Evolutionary conservation across 2,888 invertebrate genomes (phyloP).

Genomic region (Volucella inflata): DNA sequence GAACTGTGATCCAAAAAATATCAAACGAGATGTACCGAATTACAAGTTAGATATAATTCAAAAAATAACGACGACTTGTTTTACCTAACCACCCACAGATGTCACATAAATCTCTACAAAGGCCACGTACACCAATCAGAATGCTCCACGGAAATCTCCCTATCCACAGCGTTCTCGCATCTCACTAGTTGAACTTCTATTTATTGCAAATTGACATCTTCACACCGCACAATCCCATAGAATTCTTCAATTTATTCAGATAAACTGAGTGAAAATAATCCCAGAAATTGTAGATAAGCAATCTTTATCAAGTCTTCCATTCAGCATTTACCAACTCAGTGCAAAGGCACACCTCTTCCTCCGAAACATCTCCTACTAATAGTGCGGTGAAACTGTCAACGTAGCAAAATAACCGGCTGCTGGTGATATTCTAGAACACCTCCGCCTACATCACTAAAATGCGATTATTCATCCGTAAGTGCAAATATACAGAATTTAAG

Average conservation of each 20-base stretch:
- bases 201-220: constrained; percentile 63
- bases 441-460: constrained; percentile 41
- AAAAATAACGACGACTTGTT: neutral
- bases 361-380: neutral
- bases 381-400: constrained; percentile 59
- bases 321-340: neutral
- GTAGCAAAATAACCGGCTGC: constrained; percentile 59
- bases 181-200: constrained; percentile 52
- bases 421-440: constrained; percentile 36
- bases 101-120: constrained; percentile 18
- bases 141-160: constrained; percentile 70
- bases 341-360: constrained; percentile 7
- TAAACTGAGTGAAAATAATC: constrained; percentile 11
- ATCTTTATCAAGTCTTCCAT: constrained; percentile 24
- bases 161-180: constrained; percentile 58
- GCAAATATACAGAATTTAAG: neutral
- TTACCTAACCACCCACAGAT: constrained; percentile 34
- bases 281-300: neutral
- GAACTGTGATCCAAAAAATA: neutral
- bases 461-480: constrained; percentile 62
- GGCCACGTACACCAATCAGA: constrained; percentile 77
- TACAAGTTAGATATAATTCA: neutral
- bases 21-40: too few relatives aligned
- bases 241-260: constrained; percentile 14
- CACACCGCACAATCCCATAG: neutral